phyloP scores from a whole-genome alignment of 1,140 invertebrate species.

The Hylyphantes graminicola region DNA sequence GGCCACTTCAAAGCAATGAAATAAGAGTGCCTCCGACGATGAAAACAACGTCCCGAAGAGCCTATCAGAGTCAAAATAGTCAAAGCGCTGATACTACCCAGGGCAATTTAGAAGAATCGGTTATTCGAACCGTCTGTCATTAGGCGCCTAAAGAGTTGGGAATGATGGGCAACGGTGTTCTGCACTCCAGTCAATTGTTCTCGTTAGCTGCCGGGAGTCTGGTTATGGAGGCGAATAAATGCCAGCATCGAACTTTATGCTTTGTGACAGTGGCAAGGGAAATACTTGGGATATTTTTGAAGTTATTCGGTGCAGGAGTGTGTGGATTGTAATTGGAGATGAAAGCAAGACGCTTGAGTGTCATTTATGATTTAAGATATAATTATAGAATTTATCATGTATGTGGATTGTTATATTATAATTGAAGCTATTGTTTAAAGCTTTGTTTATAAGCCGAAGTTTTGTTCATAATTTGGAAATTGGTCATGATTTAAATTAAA shows the following conservation, averaged over 20 bases:
- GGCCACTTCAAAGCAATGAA: constrained; percentile 18
- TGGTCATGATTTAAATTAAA: too few species aligned
- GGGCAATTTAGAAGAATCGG: constrained; percentile 34
- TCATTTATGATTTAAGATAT: too few species aligned
- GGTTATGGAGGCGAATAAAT: constrained; percentile 9
- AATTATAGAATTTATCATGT: too few species aligned
- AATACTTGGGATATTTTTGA: too few species aligned
- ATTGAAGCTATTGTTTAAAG: too few species aligned
- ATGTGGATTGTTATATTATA: too few species aligned
- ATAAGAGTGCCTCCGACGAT: constrained; percentile 7
- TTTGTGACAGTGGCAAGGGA: too few species aligned
- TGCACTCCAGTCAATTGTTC: constrained; percentile 28
- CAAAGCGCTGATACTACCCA: neutral
- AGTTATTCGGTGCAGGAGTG: too few species aligned
- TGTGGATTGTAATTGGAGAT: too few species aligned
- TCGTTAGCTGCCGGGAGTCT: constrained; percentile 11
- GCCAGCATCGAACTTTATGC: neutral
- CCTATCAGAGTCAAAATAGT: neutral
- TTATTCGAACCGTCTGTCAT: constrained; percentile 20
- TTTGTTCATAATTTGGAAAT: too few species aligned
- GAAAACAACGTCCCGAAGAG: constrained; percentile 19
- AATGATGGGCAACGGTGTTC: constrained; percentile 13
- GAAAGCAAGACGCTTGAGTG: too few species aligned
- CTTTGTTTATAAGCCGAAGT: too few species aligned
- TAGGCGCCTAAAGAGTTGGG: constrained; percentile 23